phyloP scores from a whole-genome alignment of 2,113 vertebrate species.

The Pelusios castaneus region DNA sequence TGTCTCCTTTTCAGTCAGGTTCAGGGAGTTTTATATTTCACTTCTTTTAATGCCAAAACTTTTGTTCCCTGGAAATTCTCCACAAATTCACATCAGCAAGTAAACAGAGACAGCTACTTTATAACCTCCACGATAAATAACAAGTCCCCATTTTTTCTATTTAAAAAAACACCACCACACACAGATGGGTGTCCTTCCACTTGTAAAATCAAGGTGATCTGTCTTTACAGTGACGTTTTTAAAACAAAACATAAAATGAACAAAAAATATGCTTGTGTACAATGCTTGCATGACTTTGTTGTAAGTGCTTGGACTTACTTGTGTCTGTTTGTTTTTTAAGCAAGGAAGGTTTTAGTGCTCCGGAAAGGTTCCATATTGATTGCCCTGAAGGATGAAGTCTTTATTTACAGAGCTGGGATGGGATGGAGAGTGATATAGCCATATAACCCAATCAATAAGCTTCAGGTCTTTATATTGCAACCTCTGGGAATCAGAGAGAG shows the following conservation, averaged over 20 bases:
- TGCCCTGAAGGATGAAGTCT: not conserved
- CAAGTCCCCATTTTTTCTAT: constrained; percentile 17
- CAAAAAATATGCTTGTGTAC: not conserved
- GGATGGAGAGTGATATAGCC: no score
- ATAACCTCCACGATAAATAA: not conserved
- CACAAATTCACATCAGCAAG: constrained; percentile 56
- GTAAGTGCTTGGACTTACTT: not conserved
- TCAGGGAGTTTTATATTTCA: constrained; percentile 30
- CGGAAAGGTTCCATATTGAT: accelerated
- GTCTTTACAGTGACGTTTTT: not conserved
- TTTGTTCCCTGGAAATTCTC: constrained; percentile 58
- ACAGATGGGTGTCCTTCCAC: not conserved
- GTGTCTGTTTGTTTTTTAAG: not conserved
- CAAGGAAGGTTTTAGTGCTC: not conserved
- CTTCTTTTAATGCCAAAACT: constrained; percentile 34
- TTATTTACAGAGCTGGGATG: not conserved
- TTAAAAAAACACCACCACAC: not conserved
- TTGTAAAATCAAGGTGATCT: not conserved
- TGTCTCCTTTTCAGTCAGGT: constrained; percentile 28
- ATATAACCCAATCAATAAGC: not conserved
- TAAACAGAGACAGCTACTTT: constrained; percentile 58
- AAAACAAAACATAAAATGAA: not conserved
- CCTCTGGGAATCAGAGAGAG: not conserved
- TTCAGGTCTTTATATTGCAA: not conserved
- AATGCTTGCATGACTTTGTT: not conserved